Conservation (phyloP, 1,140 invertebrate species). For the Drosophila auraria region DNA sequence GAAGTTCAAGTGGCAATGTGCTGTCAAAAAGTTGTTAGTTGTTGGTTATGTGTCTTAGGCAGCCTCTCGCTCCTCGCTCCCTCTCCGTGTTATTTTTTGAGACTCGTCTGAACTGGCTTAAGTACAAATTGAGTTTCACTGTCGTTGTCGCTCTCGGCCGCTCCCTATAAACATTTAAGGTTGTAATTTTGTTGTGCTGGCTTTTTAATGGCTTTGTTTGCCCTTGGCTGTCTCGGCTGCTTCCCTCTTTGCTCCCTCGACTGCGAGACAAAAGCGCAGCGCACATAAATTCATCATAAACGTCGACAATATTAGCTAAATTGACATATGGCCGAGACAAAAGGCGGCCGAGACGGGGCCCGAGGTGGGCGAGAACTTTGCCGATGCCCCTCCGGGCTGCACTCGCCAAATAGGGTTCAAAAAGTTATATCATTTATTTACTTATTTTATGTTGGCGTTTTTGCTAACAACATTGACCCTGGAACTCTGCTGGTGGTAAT, state of each 20-base stretch:
- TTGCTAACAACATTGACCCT: conserved; percentile 2
- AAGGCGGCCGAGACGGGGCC: not conserved
- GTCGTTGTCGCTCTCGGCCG: conserved; percentile 32
- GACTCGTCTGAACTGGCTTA: conserved; percentile 62
- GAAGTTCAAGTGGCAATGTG: conserved; percentile 74
- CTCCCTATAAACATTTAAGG: conserved; percentile 63
- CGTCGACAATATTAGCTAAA: conserved; percentile 74
- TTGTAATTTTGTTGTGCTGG: conserved; percentile 61
- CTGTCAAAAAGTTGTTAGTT: conserved; percentile 72
- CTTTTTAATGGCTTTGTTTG: conserved; percentile 74
- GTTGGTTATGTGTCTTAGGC: conserved; percentile 44
- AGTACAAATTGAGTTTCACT: conserved; percentile 73
- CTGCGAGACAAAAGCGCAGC: conserved; percentile 58
- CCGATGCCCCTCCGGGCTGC: conserved; percentile 6
- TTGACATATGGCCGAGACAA: conserved; percentile 63
- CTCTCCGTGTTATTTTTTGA: conserved; percentile 3
- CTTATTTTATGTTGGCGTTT: not conserved
- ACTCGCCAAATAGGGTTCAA: not conserved
- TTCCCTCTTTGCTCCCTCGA: not conserved
- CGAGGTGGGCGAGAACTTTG: conserved; percentile 29
- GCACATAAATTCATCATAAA: conserved; percentile 76
- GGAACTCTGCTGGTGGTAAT: not conserved
- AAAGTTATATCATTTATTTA: conserved; percentile 8
- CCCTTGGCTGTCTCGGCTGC: conserved; percentile 26
- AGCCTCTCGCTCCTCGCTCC: not conserved